These are phyloP conservation scores for Phyllotreta cruciferae DNA, from an alignment of 2,888 invertebrate genomes.

Conservation along the genomic window DNA sequence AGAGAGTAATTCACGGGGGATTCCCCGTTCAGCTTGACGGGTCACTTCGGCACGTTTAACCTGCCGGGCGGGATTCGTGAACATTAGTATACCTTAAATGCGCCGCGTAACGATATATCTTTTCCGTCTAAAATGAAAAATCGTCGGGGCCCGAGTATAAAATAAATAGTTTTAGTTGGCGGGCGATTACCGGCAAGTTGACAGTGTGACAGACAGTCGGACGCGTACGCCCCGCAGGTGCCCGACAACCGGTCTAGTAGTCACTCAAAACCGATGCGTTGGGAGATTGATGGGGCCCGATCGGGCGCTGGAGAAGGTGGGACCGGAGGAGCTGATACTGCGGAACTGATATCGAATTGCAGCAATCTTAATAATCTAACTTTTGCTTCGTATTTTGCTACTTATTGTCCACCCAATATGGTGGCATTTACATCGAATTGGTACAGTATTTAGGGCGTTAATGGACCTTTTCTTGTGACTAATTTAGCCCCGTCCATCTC, in stretches of 20 bases:
- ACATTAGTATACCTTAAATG: conserved; percentile 6
- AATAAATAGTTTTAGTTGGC: conserved; percentile 26
- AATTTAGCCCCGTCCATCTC: conserved; percentile 10
- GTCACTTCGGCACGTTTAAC: background rate
- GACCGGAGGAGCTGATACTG: conserved; percentile 2
- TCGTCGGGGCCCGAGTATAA: conserved; percentile 12
- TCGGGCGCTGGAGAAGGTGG: conserved; percentile 15
- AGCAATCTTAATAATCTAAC: background rate
- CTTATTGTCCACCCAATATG: too few species aligned
- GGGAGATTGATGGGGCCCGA: conserved; percentile 32
- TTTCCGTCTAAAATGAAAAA: conserved; percentile 22
- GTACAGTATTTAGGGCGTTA: background rate
- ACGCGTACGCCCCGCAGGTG: conserved; percentile 27
- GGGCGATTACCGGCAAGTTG: conserved; percentile 30
- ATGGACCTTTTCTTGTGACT: background rate
- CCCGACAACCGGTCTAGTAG: conserved; percentile 32
- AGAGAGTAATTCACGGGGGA: too few species aligned
- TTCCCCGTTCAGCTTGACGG: background rate
- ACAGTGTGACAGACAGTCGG: conserved; percentile 34
- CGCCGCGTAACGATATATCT: conserved; percentile 10
- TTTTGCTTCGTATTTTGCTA: background rate
- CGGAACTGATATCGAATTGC: background rate
- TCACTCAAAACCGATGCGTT: conserved; percentile 30
- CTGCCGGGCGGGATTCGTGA: conserved; percentile 2
- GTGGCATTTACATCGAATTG: too few species aligned